Evolutionary conservation across 2,797 vertebrate genomes (phyloP).

Genomic region (Telmatherina bonti): DNA sequence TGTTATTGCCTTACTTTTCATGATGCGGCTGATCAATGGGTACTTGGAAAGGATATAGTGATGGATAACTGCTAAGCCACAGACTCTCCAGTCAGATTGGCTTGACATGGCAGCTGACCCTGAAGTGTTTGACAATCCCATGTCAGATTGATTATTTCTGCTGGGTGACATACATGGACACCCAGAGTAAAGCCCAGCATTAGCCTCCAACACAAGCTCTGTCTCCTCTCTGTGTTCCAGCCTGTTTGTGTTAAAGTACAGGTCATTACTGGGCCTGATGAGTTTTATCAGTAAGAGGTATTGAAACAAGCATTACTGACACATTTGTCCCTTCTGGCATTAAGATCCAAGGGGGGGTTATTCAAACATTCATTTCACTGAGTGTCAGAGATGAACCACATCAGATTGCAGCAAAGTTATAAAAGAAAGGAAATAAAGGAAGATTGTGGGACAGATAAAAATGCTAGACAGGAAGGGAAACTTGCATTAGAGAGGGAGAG

Average conservation of each 20-base stretch:
- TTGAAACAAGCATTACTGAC: neutral
- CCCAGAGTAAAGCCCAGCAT: conserved; percentile 23
- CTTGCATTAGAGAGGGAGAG: conserved; percentile 3
- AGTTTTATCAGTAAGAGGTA: conserved; percentile 26
- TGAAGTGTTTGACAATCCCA: conserved; percentile 26
- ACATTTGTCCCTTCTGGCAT: conserved; percentile 21
- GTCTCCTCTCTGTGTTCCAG: neutral
- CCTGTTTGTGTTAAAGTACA: conserved; percentile 7
- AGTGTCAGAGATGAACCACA: neutral
- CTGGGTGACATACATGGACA: conserved; percentile 33
- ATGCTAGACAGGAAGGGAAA: conserved; percentile 11
- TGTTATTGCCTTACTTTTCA: neutral
- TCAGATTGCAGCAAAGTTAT: conserved; percentile 2
- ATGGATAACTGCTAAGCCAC: too few relatives aligned
- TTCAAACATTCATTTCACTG: neutral
- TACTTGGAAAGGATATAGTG: neutral
- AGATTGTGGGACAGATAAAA: conserved; percentile 17
- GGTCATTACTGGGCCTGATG: conserved; percentile 38
- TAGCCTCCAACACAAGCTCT: conserved; percentile 11
- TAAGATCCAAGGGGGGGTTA: neutral
- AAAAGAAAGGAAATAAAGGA: neutral
- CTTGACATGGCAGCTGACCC: conserved; percentile 14
- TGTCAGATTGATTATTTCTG: conserved; percentile 45
- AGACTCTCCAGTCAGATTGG: neutral
- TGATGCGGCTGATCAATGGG: neutral